These are phyloP conservation scores for Rutilus rutilus DNA, from an alignment of 2,113 vertebrate genomes.

Conservation along the genomic window DNA sequence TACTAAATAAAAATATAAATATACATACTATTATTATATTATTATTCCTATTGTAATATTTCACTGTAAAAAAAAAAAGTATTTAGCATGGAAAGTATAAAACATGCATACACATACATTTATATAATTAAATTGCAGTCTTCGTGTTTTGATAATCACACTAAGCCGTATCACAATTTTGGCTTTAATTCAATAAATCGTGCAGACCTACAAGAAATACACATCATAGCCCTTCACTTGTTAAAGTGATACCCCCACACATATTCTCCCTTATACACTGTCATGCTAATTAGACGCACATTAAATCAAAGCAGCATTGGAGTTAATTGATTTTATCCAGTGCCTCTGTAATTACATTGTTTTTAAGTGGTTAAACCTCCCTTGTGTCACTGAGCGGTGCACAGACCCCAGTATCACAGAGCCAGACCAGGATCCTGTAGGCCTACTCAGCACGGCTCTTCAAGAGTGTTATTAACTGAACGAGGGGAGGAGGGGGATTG, in stretches of 20 bases:
- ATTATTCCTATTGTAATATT: too few relatives aligned
- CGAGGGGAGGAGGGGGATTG: too few relatives aligned
- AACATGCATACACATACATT: too few relatives aligned
- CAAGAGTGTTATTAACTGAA: conserved; percentile 19
- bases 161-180: too few relatives aligned
- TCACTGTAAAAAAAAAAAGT: too few relatives aligned
- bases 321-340: conserved; percentile 58
- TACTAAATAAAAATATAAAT: too few relatives aligned
- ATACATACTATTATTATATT: too few relatives aligned
- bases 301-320: conserved; percentile 52
- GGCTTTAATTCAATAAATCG: too few relatives aligned
- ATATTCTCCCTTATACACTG: background rate
- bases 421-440: conserved; percentile 5
- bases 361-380: conserved; percentile 49
- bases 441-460: background rate
- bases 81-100: too few relatives aligned
- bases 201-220: background rate
- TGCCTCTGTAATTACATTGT: conserved; percentile 59
- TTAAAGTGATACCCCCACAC: background rate
- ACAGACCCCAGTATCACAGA: conserved; percentile 6
- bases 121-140: too few relatives aligned
- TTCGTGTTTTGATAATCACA: too few relatives aligned
- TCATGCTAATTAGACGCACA: conserved; percentile 49
- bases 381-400: conserved; percentile 13
- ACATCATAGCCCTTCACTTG: background rate